Conservation (phyloP, 2,888 invertebrate genomes). For the Heliothis peltigera region DNA sequence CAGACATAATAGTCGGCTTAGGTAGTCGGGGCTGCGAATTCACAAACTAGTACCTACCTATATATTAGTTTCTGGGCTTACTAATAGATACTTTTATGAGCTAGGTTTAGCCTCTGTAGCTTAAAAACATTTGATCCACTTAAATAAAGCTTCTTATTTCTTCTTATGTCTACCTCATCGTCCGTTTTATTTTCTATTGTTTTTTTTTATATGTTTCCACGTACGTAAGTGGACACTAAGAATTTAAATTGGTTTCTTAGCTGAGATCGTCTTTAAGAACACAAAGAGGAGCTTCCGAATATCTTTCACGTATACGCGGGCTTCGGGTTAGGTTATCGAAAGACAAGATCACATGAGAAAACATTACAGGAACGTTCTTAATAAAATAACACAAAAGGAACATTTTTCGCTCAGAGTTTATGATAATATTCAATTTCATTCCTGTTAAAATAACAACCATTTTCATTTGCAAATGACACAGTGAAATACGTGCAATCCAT, state of each 20-base stretch:
- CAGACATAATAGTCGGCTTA: slow-evolving; percentile 39
- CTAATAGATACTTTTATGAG: slow-evolving; percentile 2
- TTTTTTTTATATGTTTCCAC: slow-evolving; percentile 36
- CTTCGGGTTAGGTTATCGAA: slow-evolving; percentile 4
- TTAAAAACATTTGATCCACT: slow-evolving; percentile 3
- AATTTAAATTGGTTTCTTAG: slow-evolving; percentile 46
- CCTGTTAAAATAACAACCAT: slow-evolving; percentile 36
- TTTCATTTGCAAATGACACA: slow-evolving; percentile 41
- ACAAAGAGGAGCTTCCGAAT: slow-evolving; percentile 34
- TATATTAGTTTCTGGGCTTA: slow-evolving; percentile 12
- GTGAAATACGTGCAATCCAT: slow-evolving; percentile 50
- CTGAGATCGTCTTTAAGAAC: slow-evolving; percentile 13
- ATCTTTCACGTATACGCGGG: slow-evolving; percentile 13
- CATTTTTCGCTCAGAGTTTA: too few species aligned
- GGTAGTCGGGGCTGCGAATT: slow-evolving; percentile 1
- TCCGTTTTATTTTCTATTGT: slow-evolving; percentile 14
- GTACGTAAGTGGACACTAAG: slow-evolving; percentile 32
- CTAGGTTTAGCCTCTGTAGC: slow-evolving; percentile 6
- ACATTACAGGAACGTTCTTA: slow-evolving; percentile 2
- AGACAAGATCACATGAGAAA: slow-evolving; percentile 12
- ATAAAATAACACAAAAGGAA: slow-evolving; percentile 4
- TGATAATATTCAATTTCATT: slow-evolving; percentile 30
- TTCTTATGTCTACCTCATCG: not conserved
- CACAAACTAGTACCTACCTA: slow-evolving; percentile 24
- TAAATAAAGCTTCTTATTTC: too few species aligned